phyloP scores from a whole-genome alignment of 1,140 invertebrate species.

The Coptotermes formosanus region DNA sequence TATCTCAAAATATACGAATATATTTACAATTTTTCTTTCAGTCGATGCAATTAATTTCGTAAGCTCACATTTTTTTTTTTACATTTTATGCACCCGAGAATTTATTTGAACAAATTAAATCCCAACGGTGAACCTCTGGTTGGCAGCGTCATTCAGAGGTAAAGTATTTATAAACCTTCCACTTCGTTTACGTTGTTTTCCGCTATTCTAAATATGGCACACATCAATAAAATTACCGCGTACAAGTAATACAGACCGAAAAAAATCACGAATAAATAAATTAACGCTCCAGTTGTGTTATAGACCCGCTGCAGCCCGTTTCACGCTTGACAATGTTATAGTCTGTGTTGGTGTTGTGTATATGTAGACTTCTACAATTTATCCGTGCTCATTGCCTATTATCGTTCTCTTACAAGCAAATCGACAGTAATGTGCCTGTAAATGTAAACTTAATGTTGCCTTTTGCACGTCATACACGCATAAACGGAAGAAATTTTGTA shows the following conservation, averaged over 20 bases:
- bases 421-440: no score
- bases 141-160: neutral
- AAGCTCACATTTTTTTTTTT: neutral
- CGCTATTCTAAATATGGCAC: neutral
- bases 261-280: neutral
- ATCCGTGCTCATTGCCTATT: neutral
- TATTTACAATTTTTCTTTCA: no score
- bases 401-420: neutral
- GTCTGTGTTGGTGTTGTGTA: neutral
- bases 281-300: neutral
- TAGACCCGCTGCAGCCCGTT: neutral
- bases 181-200: neutral
- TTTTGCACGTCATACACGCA: no score
- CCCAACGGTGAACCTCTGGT: neutral
- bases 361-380: neutral
- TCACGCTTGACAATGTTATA: neutral
- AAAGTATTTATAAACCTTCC: neutral
- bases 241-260: neutral
- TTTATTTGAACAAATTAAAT: conserved; percentile 2
- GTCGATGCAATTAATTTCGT: no score
- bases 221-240: neutral
- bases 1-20: no score
- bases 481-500: no score
- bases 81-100: neutral
- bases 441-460: no score